Conservation (phyloP, 2,888 invertebrate species). For the Operophtera brumata region DNA sequence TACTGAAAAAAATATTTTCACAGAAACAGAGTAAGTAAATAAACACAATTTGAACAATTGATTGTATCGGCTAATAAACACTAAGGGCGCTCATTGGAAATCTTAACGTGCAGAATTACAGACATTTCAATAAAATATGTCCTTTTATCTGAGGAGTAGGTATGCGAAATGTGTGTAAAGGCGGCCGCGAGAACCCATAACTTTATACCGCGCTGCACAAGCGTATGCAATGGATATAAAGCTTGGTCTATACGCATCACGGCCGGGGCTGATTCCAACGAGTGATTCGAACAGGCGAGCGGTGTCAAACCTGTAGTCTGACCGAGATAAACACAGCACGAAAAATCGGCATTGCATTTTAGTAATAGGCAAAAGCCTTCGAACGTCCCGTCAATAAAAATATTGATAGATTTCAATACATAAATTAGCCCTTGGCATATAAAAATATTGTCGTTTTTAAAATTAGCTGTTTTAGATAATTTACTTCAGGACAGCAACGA, state of each 20-base stretch:
- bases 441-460: no score
- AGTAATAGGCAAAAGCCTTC: no score
- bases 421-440: no score
- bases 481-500: no score
- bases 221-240: constrained; percentile 38
- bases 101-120: constrained; percentile 47
- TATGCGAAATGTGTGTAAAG: constrained; percentile 62
- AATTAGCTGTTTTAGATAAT: no score
- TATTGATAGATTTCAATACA: no score
- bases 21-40: constrained; percentile 5
- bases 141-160: constrained; percentile 57
- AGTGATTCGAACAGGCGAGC: no score
- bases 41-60: constrained; percentile 25
- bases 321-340: no score
- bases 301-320: no score
- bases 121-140: constrained; percentile 59
- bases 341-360: no score
- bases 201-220: constrained; percentile 55
- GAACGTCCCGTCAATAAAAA: no score
- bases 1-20: neutral
- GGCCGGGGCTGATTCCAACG: neutral
- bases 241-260: constrained; percentile 35
- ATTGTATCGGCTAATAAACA: constrained; percentile 29
- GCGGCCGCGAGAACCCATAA: constrained; percentile 54
- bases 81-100: constrained; percentile 39